A percentile compares a stretch with the other conserved stretches of the same genome.
phyloP scores from a whole-genome alignment of 2,113 vertebrate genomes.

The Apaloderma vittatum region DNA sequence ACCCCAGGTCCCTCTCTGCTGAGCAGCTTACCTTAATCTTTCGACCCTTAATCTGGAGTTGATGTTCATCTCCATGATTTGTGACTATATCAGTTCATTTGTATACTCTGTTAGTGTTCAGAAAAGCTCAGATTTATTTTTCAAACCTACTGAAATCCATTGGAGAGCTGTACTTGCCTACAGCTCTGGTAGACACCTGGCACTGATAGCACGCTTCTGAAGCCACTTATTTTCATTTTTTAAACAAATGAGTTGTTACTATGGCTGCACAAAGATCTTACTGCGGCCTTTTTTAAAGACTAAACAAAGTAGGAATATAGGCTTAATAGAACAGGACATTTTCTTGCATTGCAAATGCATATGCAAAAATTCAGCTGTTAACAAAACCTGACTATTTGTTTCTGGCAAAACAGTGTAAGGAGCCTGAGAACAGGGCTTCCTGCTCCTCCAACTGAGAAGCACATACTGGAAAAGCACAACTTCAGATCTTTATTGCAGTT shows the following conservation, averaged over 20 bases:
- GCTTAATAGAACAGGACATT: slow-evolving; percentile 28
- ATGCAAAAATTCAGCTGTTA: slow-evolving; percentile 69
- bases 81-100: background rate
- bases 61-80: background rate
- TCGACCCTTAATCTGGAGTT: background rate
- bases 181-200: background rate
- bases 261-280: background rate
- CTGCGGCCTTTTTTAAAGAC: background rate
- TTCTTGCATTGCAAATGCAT: slow-evolving; percentile 47
- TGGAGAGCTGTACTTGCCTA: background rate
- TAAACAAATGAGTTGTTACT: slow-evolving; percentile 2
- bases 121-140: background rate
- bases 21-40: too few relatives aligned
- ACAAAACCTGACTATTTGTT: background rate
- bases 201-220: background rate
- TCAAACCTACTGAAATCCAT: background rate
- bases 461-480: background rate
- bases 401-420: background rate
- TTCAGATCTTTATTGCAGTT: background rate
- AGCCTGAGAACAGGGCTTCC: background rate
- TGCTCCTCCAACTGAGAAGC: background rate
- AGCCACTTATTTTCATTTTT: slow-evolving; percentile 9
- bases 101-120: background rate
- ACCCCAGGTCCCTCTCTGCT: too few relatives aligned
- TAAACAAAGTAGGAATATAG: slow-evolving; percentile 61